Percentiles rank a stretch among this genome's conserved stretches.
These are phyloP conservation scores for Artemia sp. DNA, from an alignment of 2,888 invertebrate genomes.

Conservation along the genomic window DNA sequence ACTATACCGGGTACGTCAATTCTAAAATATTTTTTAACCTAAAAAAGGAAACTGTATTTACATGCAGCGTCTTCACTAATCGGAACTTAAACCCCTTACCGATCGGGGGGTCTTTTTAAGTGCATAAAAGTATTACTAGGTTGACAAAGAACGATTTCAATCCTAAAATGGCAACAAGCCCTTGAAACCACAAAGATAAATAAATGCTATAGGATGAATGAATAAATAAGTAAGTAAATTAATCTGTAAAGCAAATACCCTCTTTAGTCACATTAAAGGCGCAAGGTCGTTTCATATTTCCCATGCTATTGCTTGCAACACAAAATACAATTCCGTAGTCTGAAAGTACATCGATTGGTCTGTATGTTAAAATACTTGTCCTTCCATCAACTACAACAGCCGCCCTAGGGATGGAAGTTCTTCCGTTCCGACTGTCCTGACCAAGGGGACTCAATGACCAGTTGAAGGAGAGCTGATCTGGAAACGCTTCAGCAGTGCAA, in stretches of 20 bases:
- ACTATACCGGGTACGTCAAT: too few species aligned
- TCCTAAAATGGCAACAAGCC: too few species aligned
- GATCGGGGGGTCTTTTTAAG: too few species aligned
- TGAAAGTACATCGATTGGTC: neutral
- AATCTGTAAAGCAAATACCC: neutral
- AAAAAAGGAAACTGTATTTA: too few species aligned
- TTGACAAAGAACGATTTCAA: too few species aligned
- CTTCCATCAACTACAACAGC: neutral
- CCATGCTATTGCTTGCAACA: neutral
- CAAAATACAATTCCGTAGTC: constrained; percentile 7
- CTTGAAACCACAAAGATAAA: too few species aligned
- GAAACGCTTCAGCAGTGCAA: neutral
- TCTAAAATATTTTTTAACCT: too few species aligned
- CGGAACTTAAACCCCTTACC: too few species aligned
- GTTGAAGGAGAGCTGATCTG: neutral
- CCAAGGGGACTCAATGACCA: constrained; percentile 11
- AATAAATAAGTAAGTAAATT: too few species aligned
- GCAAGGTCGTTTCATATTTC: constrained; percentile 6
- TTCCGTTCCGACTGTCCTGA: neutral
- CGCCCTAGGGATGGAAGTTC: neutral
- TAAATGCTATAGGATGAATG: too few species aligned
- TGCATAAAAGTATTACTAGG: too few species aligned
- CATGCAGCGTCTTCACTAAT: too few species aligned
- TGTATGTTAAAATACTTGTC: neutral
- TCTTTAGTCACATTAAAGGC: constrained; percentile 3